Percentiles rank a stretch among this genome's conserved stretches.
Conservation (phyloP, 1,140 invertebrate genomes). For the Monomorium pharaonis region DNA sequence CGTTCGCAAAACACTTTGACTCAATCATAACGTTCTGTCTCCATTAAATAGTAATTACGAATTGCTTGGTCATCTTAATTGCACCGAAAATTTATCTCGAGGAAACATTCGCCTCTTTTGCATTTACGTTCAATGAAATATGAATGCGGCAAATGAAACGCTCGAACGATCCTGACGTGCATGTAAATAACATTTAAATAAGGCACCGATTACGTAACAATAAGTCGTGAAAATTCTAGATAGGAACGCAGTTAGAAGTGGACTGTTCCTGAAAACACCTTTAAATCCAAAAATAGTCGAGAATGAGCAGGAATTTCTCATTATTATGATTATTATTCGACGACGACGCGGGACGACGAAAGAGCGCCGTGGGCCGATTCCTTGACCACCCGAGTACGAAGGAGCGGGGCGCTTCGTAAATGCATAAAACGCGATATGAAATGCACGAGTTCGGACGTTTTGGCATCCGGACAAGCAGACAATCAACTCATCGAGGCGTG, state of each 20-base stretch:
- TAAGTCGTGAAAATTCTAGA: not conserved
- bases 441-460: constrained; percentile 85
- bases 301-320: constrained; percentile 43
- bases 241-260: not conserved
- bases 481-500: constrained; percentile 86
- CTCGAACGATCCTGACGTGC: not conserved
- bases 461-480: constrained; percentile 85
- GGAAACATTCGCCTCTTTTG: not conserved
- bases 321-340: constrained; percentile 64
- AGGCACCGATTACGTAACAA: not conserved
- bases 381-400: constrained; percentile 79
- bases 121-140: not conserved
- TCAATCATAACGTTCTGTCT: not conserved
- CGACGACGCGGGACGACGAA: constrained; percentile 59
- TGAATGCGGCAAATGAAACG: not conserved
- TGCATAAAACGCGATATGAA: constrained; percentile 84
- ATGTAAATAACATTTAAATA: not conserved
- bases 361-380: constrained; percentile 77
- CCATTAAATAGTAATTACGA: not conserved
- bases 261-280: not conserved
- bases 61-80: not conserved
- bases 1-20: not conserved
- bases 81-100: not conserved
- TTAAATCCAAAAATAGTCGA: constrained; percentile 39
- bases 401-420: constrained; percentile 76